A percentile compares a stretch with the other conserved stretches of the same genome.
phyloP scores from a whole-genome alignment of 2,113 vertebrate species.

The Ochotona princeps region DNA sequence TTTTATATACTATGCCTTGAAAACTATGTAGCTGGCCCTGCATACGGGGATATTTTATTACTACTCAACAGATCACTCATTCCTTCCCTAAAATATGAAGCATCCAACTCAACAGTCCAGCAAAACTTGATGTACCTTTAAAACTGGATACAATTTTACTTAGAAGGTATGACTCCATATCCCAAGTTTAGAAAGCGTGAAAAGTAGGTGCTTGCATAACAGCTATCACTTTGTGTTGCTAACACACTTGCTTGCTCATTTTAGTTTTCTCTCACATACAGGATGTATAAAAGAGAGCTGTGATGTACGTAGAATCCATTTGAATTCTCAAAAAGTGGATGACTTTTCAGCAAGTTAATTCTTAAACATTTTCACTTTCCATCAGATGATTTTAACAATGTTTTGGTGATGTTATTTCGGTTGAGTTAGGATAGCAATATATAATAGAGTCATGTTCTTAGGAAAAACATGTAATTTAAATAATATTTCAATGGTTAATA shows the following conservation, averaged over 20 bases:
- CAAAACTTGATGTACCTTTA: neutral
- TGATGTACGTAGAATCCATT: neutral
- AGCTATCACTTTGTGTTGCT: neutral
- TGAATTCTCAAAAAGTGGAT: neutral
- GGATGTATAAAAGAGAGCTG: neutral
- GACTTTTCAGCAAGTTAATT: neutral
- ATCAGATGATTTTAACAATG: neutral
- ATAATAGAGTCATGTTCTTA: neutral
- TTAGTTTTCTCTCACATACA: neutral
- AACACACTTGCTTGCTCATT: neutral
- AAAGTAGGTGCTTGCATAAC: neutral
- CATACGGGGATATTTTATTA: neutral
- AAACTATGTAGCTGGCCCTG: rapidly evolving
- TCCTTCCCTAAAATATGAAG: neutral
- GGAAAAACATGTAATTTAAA: neutral
- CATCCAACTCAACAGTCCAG: neutral
- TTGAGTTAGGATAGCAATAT: neutral
- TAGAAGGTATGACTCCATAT: neutral
- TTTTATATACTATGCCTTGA: neutral
- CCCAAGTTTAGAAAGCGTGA: conserved; percentile 6
- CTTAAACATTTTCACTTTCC: neutral
- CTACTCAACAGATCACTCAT: neutral
- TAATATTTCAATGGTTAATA: neutral
- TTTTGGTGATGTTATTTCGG: neutral
- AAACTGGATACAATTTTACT: neutral